Percentiles rank a stretch among this genome's conserved stretches.
Conservation (phyloP, 2,113 vertebrate species). For the Vulpes lagopus region DNA sequence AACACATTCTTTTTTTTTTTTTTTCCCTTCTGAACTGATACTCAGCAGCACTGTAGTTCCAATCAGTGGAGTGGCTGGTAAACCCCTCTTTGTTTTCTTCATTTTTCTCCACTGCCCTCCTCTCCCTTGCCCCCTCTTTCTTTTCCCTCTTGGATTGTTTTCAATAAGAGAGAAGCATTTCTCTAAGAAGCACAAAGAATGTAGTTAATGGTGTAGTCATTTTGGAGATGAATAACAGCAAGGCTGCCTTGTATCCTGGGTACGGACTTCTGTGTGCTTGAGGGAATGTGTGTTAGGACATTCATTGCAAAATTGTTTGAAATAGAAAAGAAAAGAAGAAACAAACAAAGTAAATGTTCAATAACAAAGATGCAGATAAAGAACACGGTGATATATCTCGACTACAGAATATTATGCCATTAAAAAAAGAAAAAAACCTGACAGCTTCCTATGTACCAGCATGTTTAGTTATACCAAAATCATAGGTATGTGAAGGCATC, state of each 20-base stretch:
- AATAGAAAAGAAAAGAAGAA: not conserved
- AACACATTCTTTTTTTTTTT: not conserved
- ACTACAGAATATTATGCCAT: not conserved
- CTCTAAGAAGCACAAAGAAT: constrained; percentile 57
- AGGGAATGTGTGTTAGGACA: not conserved
- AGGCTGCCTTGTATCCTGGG: not conserved
- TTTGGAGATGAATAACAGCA: constrained; percentile 19
- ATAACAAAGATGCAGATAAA: not conserved
- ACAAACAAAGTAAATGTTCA: not conserved
- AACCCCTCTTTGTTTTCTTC: constrained; percentile 40
- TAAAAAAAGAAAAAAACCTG: not conserved
- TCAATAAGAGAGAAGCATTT: constrained; percentile 61
- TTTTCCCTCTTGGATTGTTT: constrained; percentile 36
- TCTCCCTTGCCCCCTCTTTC: not conserved
- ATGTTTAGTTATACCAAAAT: not conserved
- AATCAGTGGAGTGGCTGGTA: not conserved
- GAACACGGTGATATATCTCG: not conserved
- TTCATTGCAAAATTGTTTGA: not conserved
- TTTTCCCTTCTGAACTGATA: not conserved
- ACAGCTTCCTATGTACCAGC: not conserved
- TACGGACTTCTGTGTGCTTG: not conserved
- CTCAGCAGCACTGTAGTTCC: not conserved
- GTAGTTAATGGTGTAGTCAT: not conserved
- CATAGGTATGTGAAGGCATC: not conserved
- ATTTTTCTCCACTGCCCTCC: not conserved